Evolutionary conservation across 2,888 invertebrate genomes (phyloP).

Genomic region (Oxyteleia sp.): DNA sequence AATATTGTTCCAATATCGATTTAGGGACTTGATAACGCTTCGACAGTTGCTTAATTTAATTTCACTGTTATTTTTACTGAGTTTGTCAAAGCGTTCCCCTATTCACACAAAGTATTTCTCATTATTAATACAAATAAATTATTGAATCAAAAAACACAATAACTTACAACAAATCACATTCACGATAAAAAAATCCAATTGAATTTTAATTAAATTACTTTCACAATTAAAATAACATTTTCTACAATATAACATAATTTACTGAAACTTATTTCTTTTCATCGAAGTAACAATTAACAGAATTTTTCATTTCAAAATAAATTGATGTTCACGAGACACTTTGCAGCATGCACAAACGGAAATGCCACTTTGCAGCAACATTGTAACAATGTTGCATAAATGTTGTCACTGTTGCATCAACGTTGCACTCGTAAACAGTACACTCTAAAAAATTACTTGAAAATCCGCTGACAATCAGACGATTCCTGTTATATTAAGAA

Average conservation of each 20-base stretch:
- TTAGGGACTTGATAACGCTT: constrained; percentile 63
- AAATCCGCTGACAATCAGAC: no score
- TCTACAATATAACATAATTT: neutral
- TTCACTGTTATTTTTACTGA: constrained; percentile 57
- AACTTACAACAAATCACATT: neutral
- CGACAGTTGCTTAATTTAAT: constrained; percentile 51
- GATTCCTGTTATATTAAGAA: no score
- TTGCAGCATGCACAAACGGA: constrained; percentile 53
- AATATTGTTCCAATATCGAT: constrained; percentile 75
- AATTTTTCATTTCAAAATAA: constrained; percentile 11
- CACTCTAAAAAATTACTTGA: no score
- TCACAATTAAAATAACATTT: neutral
- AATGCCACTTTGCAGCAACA: no score
- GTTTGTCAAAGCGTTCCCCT: constrained; percentile 65
- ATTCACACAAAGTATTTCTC: constrained; percentile 38
- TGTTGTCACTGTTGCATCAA: no score
- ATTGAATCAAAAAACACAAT: constrained; percentile 11
- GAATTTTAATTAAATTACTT: neutral
- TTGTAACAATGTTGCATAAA: no score
- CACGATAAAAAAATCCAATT: neutral
- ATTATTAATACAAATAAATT: neutral
- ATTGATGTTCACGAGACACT: constrained; percentile 60
- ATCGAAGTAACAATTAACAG: constrained; percentile 7
- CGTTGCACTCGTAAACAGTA: no score
- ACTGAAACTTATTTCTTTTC: neutral